Evolutionary conservation across 2,113 vertebrate species (phyloP), one percentile per base, ranked within the genome.

Genomic region (Romanogobio albipinnatus): DNA sequence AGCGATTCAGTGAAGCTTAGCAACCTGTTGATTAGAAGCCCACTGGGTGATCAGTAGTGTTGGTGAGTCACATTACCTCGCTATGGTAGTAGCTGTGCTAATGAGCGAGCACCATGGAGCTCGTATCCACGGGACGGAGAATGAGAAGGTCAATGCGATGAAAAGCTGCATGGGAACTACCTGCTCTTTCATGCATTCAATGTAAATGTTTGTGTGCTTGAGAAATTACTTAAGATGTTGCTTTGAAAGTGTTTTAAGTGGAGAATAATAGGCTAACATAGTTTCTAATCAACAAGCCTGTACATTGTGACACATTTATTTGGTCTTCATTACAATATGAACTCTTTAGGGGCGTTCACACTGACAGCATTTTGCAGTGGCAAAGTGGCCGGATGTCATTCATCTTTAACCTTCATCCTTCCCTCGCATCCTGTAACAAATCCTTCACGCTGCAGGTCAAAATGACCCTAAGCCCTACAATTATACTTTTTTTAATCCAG

Each of bases 91-190:
- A 61, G 53, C 68, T 74, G 84, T 73, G 14, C 89, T 91, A 90
- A 91, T 84, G 87, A 91, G 89, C 76, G 17, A 74, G 83, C 87
- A 81, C 79, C 84, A 87, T 49, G 76, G 87, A 85, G 84, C 81
- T 86, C 15, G 51, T 68, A 83, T 89, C 85, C 51, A 64, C 83
- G 43, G 83, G 80, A 84, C 68, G 75, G 86, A 82, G 86, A 89
- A 86, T 86, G 39, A 78, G 75, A 88, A 89, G 84, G 86, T 86
- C 88, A 87, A 36, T 53, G 56, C 47, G 79, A 58, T 11, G 53
- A 62, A 76, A 26, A 76, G 61, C 36, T 49, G n/a, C 70, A 49
- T 75, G 43, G 19, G 24, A 76, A 64, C 70, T 15, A 19, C 51
- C n/a, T 73, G 45, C 13, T 58, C 36, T 78, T 13, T 7, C 47